Conservation (phyloP, 2,113 vertebrate species). For the Spizaetus ornatus region DNA sequence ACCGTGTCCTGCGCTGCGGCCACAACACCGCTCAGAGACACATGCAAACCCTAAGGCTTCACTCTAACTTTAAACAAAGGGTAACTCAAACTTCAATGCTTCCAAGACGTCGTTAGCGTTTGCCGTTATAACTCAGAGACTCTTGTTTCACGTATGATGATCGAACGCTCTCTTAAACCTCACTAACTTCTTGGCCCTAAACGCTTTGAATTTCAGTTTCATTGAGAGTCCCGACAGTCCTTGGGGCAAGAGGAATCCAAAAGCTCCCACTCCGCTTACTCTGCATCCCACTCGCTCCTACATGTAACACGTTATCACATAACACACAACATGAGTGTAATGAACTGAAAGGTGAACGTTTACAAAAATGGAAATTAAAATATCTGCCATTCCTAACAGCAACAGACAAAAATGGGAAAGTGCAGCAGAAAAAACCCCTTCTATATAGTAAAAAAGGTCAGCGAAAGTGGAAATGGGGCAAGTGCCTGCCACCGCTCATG, state of each 20-base stretch:
- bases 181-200: too few relatives aligned
- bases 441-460: background rate
- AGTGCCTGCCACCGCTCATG: background rate
- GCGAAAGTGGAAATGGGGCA: background rate
- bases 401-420: background rate
- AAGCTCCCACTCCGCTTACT: background rate
- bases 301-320: fast-evolving
- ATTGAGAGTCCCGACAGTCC: background rate
- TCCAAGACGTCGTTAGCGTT: background rate
- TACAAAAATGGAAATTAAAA: background rate
- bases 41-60: background rate
- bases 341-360: background rate
- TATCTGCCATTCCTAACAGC: background rate
- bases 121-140: background rate
- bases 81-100: background rate
- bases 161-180: background rate
- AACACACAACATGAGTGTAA: background rate
- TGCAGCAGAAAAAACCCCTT: fast-evolving
- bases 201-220: background rate
- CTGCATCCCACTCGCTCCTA: background rate
- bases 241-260: background rate
- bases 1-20: fast-evolving
- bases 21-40: background rate
- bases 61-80: background rate
- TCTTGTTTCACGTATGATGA: background rate